Evolutionary conservation across 2,888 invertebrate genomes (phyloP).

Genomic region (Lymantria monacha): DNA sequence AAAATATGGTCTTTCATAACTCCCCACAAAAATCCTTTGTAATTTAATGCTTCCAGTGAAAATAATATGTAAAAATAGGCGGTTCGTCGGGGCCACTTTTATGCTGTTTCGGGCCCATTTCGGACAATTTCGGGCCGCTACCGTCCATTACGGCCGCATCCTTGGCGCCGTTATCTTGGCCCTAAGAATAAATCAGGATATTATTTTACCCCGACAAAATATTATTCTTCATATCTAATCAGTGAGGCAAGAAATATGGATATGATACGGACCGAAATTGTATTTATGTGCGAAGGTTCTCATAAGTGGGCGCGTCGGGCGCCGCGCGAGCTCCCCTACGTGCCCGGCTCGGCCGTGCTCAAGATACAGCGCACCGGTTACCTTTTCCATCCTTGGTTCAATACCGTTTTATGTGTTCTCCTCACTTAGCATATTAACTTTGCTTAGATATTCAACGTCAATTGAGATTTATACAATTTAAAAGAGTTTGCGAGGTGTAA

Average conservation of each 20-base stretch:
- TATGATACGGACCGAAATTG: conserved; percentile 47
- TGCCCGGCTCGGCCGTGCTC: conserved; percentile 24
- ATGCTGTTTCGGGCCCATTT: conserved; percentile 58
- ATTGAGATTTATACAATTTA: too few species aligned
- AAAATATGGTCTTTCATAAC: conserved; percentile 75
- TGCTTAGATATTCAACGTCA: too few species aligned
- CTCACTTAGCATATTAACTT: background rate
- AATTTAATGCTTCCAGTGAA: conserved; percentile 70
- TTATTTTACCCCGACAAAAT: conserved; percentile 67
- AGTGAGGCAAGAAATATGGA: conserved; percentile 66
- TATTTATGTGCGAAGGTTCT: conserved; percentile 54
- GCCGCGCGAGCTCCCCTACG: conserved; percentile 32
- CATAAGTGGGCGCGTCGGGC: conserved; percentile 23
- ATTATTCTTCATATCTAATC: conserved; percentile 77
- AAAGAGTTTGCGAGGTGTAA: too few species aligned
- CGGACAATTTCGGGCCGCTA: conserved; percentile 31
- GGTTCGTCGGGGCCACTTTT: conserved; percentile 53
- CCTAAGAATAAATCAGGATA: conserved; percentile 71
- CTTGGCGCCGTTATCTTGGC: conserved; percentile 66
- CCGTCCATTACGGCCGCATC: conserved; percentile 65
- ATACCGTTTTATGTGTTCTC: conserved; percentile 10
- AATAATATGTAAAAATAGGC: conserved; percentile 76
- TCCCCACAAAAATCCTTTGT: conserved; percentile 59
- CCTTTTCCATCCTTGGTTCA: background rate
- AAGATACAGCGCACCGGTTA: conserved; percentile 5